These are phyloP conservation scores for Smutsia gigantea DNA, from an alignment of 2,797 vertebrate species.

Conservation along the genomic window DNA sequence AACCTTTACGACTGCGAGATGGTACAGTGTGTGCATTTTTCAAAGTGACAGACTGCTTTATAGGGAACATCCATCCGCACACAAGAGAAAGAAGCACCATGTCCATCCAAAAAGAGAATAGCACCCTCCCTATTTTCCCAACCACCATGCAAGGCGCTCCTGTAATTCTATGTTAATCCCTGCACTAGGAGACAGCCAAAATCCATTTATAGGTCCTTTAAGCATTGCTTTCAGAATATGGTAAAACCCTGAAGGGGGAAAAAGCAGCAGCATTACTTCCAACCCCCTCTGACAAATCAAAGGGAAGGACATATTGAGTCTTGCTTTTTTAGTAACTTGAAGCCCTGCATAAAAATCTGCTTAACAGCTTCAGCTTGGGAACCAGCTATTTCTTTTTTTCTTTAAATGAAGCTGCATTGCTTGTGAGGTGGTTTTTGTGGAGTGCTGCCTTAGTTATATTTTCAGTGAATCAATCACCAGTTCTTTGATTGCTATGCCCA, in stretches of 20 bases:
- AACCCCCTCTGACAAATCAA: slow-evolving; percentile 25
- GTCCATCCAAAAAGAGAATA: slow-evolving; percentile 14
- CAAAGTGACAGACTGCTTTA: slow-evolving; percentile 52
- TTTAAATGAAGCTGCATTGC: not conserved
- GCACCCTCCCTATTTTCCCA: slow-evolving; percentile 47
- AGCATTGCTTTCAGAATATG: slow-evolving; percentile 58
- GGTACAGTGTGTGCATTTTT: slow-evolving; percentile 81
- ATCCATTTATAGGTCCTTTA: slow-evolving; percentile 63
- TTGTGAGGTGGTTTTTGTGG: slow-evolving; percentile 40
- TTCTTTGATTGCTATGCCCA: not conserved
- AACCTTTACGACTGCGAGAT: slow-evolving; percentile 85
- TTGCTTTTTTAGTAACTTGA: slow-evolving; percentile 65
- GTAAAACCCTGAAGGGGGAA: not conserved
- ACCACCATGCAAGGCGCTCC: not conserved
- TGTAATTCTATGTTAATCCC: slow-evolving; percentile 68
- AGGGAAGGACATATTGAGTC: slow-evolving; percentile 45
- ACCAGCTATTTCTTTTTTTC: not conserved
- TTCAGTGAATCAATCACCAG: not conserved
- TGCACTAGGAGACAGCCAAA: slow-evolving; percentile 42
- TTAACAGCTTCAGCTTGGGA: slow-evolving; percentile 65
- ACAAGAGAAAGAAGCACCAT: slow-evolving; percentile 28
- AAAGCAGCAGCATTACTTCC: not conserved
- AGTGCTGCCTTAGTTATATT: not conserved
- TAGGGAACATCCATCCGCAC: slow-evolving; percentile 36
- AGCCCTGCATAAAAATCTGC: slow-evolving; percentile 66